Percentiles rank a stretch among this genome's conserved stretches.
Evolutionary conservation across 2,797 vertebrate genomes (phyloP).

Genomic region (Clarias laeviceps): DNA sequence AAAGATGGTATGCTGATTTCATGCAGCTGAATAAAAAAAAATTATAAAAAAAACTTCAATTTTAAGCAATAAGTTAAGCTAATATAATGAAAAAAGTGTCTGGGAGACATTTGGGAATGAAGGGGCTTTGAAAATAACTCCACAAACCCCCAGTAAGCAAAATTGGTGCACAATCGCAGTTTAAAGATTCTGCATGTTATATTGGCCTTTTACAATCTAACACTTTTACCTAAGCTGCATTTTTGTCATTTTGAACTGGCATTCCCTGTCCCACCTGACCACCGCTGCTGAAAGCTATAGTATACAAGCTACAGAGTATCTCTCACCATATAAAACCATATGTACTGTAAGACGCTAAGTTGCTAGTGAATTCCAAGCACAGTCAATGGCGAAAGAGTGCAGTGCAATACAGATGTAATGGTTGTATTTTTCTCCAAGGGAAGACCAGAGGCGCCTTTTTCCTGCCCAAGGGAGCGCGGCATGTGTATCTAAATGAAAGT

Average conservation of each 20-base stretch:
- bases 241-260: background rate
- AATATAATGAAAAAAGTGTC: background rate
- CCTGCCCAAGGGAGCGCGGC: conserved; percentile 89
- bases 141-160: background rate
- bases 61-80: background rate
- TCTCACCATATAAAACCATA: background rate
- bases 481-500: conserved; percentile 88
- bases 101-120: background rate
- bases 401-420: conserved; percentile 65
- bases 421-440: conserved; percentile 77
- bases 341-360: background rate
- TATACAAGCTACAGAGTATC: background rate
- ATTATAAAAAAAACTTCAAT: too few species aligned
- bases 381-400: conserved; percentile 70
- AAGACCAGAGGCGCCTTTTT: conserved; percentile 86
- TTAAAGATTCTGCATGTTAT: background rate
- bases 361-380: conserved; percentile 17
- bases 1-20: background rate
- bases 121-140: background rate
- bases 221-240: background rate
- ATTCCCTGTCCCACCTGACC: background rate
- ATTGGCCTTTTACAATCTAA: background rate
- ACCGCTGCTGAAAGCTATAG: conserved; percentile 10
- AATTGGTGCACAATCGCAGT: background rate
- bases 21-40: background rate